A percentile compares a stretch with the other conserved stretches of the same genome.
Evolutionary conservation across 2,888 invertebrate genomes (phyloP).

Genomic region (Tridacna crocea): DNA sequence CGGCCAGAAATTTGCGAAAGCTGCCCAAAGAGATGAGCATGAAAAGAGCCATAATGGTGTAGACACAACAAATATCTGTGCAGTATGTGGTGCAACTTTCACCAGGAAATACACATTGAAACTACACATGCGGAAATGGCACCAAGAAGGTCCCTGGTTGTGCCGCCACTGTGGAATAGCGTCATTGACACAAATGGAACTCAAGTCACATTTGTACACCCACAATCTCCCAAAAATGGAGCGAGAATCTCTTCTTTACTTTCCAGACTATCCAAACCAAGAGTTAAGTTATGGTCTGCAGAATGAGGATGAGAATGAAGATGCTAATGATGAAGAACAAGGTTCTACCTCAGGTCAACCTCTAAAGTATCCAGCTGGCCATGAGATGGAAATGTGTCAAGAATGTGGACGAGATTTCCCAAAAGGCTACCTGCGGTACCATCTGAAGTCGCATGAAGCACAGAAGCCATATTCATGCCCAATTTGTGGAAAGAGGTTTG

Average conservation of each 20-base stretch:
- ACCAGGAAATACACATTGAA: conserved; percentile 72
- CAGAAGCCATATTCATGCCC: conserved; percentile 80
- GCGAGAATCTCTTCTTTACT: conserved; percentile 67
- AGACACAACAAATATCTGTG: conserved; percentile 63
- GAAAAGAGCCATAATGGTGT: conserved; percentile 69
- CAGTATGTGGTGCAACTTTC: conserved; percentile 73
- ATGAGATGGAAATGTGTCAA: conserved; percentile 76
- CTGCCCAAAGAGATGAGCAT: conserved; percentile 71
- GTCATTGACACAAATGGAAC: conserved; percentile 64
- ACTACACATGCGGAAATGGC: conserved; percentile 71
- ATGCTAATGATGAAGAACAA: conserved; percentile 19
- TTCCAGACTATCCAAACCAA: conserved; percentile 60
- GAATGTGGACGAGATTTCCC: conserved; percentile 77
- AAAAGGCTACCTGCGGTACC: conserved; percentile 76
- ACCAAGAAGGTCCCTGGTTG: conserved; percentile 73
- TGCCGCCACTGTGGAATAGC: conserved; percentile 75
- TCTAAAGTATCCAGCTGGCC: conserved; percentile 36
- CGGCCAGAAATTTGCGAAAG: conserved; percentile 72
- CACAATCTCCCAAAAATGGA: conserved; percentile 71
- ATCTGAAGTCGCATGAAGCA: conserved; percentile 77
- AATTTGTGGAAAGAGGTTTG: conserved; percentile 78
- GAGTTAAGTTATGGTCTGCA: conserved; percentile 44
- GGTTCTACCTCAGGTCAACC: conserved; percentile 20
- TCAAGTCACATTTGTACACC: conserved; percentile 70
- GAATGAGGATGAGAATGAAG: conserved; percentile 38